phyloP scores from a whole-genome alignment of 2,888 invertebrate species.

The Mythimna albipuncta region DNA sequence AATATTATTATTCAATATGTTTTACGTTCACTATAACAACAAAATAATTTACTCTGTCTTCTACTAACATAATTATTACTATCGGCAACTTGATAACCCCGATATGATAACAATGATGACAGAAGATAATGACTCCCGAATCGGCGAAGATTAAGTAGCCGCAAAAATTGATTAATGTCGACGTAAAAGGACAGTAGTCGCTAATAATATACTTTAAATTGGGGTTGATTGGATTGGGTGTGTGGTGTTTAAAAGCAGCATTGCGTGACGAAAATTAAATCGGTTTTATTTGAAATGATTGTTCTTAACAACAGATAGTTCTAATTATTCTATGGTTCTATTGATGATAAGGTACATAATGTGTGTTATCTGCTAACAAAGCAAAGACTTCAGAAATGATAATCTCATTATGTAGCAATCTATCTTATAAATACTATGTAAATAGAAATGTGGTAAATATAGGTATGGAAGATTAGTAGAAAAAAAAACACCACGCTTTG shows the following conservation, averaged over 20 bases:
- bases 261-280: not conserved
- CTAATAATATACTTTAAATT: not conserved
- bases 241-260: not conserved
- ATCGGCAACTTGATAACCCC: constrained; percentile 55
- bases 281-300: not conserved
- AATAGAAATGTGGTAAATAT: too few relatives aligned
- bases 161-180: constrained; percentile 31
- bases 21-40: constrained; percentile 29
- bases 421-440: too few relatives aligned
- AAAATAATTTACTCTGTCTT: constrained; percentile 37
- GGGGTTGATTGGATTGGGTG: not conserved
- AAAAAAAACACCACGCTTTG: too few relatives aligned
- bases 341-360: not conserved
- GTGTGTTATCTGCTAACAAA: not conserved
- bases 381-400: not conserved
- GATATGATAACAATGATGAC: constrained; percentile 61
- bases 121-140: constrained; percentile 50
- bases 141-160: constrained; percentile 34
- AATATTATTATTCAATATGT: constrained; percentile 9
- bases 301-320: not conserved
- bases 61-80: constrained; percentile 48
- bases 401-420: not conserved
- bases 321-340: not conserved
- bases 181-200: not conserved
- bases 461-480: too few relatives aligned